These are phyloP conservation scores for Brassicogethes aeneus DNA, from an alignment of 2,888 invertebrate genomes.

Conservation along the genomic window DNA sequence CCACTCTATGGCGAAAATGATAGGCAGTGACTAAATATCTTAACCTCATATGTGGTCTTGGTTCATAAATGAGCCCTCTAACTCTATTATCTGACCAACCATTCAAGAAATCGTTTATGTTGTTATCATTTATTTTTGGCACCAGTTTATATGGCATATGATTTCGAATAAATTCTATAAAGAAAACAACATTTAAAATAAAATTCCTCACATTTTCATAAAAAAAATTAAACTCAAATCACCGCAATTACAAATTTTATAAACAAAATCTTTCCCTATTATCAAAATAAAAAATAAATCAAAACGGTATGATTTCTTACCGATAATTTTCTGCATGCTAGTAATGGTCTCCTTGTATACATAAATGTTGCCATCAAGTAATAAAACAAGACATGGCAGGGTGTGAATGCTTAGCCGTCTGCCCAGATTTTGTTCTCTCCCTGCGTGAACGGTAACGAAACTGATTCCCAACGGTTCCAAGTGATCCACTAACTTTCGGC, in stretches of 20 bases:
- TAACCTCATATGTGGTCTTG: conserved; percentile 63
- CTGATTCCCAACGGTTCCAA: conserved; percentile 77
- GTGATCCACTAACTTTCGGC: conserved; percentile 77
- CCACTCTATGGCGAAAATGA: conserved; percentile 74
- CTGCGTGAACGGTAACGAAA: conserved; percentile 77
- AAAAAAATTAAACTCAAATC: conserved; percentile 1
- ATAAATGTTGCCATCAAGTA: conserved; percentile 75
- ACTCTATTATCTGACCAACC: conserved; percentile 92
- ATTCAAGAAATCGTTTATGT: conserved; percentile 67
- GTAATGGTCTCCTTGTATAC: conserved; percentile 76
- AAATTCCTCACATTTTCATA: conserved; percentile 1
- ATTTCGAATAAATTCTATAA: conserved; percentile 73
- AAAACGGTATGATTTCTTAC: no score
- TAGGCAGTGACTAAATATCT: conserved; percentile 84
- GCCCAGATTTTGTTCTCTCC: conserved; percentile 68
- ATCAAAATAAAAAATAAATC: conserved; percentile 6
- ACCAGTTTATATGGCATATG: conserved; percentile 80
- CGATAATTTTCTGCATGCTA: conserved; percentile 72
- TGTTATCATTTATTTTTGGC: conserved; percentile 55
- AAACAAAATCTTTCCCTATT: conserved; percentile 10
- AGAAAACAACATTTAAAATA: conserved; percentile 2
- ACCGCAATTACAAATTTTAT: not conserved
- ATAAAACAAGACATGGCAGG: conserved; percentile 72
- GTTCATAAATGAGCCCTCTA: conserved; percentile 80
- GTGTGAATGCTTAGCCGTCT: conserved; percentile 71